Conservation (phyloP, 2,797 vertebrate species). For the Poliocrania exsul region DNA sequence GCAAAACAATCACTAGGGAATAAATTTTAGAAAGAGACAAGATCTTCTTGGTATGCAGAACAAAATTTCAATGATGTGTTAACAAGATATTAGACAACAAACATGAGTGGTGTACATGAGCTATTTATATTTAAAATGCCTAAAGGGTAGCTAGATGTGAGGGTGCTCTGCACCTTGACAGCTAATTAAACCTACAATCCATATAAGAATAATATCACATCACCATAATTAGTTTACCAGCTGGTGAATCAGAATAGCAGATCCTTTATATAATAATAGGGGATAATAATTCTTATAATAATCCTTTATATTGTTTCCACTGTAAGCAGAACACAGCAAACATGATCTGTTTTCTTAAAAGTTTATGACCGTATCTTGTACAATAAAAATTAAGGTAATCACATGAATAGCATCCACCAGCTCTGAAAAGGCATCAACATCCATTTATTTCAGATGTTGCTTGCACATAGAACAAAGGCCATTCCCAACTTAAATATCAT, state of each 20-base stretch:
- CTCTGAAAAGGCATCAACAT: background rate
- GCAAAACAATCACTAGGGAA: background rate
- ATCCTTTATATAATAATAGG: background rate
- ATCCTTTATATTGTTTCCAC: background rate
- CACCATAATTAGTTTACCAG: background rate
- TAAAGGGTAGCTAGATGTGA: background rate
- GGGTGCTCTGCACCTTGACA: background rate
- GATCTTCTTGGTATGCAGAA: background rate
- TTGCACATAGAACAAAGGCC: background rate
- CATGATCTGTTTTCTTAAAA: background rate
- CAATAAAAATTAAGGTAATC: background rate
- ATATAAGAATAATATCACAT: background rate
- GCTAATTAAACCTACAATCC: background rate
- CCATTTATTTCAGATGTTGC: background rate
- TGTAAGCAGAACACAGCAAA: background rate
- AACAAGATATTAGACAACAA: background rate
- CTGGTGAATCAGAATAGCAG: background rate
- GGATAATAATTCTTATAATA: background rate
- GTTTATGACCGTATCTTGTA: background rate
- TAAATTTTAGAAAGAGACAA: background rate
- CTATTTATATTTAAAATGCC: background rate
- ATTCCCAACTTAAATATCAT: background rate
- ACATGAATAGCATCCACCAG: background rate
- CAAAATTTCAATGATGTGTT: background rate
- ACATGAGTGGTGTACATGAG: background rate